Percentiles rank a stretch among this genome's conserved stretches.
These are phyloP conservation scores for Fundulus diaphanus DNA, from an alignment of 2,797 vertebrate genomes.

Conservation along the genomic window DNA sequence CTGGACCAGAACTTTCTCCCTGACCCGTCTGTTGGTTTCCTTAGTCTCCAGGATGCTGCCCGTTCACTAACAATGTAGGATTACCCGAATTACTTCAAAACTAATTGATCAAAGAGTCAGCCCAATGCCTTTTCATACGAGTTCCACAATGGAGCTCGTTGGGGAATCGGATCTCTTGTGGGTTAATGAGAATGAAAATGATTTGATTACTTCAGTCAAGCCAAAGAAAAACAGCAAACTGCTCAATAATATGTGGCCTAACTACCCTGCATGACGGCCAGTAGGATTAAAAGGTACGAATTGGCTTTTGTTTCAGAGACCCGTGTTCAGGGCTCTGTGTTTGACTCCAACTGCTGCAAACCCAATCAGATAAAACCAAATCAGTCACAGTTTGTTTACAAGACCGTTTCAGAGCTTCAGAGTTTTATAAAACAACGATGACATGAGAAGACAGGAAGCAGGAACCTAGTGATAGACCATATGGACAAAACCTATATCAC, in stretches of 20 bases:
- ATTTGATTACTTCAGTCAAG: neutral
- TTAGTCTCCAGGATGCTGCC: neutral
- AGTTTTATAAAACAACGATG: neutral
- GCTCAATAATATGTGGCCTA: constrained; percentile 11
- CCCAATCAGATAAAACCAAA: constrained; percentile 1
- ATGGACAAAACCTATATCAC: too few species aligned
- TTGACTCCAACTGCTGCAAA: neutral
- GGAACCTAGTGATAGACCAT: neutral
- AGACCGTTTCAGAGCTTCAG: neutral
- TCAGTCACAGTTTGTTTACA: neutral
- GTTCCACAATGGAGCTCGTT: neutral
- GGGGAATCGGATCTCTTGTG: neutral
- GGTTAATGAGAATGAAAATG: neutral
- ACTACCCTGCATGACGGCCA: constrained; percentile 1
- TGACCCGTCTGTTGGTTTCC: neutral
- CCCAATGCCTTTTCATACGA: neutral
- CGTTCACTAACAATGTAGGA: neutral
- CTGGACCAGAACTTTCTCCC: neutral
- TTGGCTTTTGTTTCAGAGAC: neutral
- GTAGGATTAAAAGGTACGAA: neutral
- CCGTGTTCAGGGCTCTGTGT: neutral
- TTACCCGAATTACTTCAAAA: neutral
- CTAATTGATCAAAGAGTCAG: neutral
- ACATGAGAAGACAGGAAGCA: neutral
- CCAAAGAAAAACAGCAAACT: neutral